These are phyloP conservation scores for Periophthalmodon schlosseri DNA, from an alignment of 2,113 vertebrate species.

Conservation along the genomic window DNA sequence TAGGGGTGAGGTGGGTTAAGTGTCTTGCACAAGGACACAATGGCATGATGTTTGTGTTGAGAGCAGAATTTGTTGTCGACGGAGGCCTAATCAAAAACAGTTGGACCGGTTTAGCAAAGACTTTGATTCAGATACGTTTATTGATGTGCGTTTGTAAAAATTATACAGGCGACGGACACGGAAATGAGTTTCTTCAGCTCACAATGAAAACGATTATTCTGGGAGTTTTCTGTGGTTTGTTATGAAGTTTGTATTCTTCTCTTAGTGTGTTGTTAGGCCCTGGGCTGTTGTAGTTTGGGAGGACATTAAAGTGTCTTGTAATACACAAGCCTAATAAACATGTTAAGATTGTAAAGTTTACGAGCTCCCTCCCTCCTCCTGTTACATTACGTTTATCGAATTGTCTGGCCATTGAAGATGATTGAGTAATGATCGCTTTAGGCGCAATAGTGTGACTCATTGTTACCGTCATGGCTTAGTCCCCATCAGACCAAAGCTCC, in stretches of 20 bases:
- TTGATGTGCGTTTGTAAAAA: not conserved
- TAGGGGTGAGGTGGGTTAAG: no score
- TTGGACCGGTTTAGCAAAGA: not conserved
- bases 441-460: slow-evolving; percentile 9
- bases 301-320: not conserved
- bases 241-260: not conserved
- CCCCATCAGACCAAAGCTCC: not conserved
- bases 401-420: not conserved
- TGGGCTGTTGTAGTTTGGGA: not conserved
- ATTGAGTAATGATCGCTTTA: slow-evolving; percentile 10
- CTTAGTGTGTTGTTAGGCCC: not conserved
- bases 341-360: not conserved
- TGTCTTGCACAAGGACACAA: no score
- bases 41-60: no score
- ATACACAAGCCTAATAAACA: not conserved
- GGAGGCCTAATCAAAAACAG: not conserved
- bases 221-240: not conserved
- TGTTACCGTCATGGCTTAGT: not conserved
- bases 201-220: not conserved
- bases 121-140: no score
- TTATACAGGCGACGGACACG: not conserved
- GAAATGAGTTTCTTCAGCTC: not conserved
- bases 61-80: no score
- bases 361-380: not conserved
- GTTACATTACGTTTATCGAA: not conserved